Percentiles rank a stretch among this genome's conserved stretches.
These are phyloP conservation scores for Pelosia muscerda DNA, from an alignment of 2,888 invertebrate species.

Conservation along the genomic window DNA sequence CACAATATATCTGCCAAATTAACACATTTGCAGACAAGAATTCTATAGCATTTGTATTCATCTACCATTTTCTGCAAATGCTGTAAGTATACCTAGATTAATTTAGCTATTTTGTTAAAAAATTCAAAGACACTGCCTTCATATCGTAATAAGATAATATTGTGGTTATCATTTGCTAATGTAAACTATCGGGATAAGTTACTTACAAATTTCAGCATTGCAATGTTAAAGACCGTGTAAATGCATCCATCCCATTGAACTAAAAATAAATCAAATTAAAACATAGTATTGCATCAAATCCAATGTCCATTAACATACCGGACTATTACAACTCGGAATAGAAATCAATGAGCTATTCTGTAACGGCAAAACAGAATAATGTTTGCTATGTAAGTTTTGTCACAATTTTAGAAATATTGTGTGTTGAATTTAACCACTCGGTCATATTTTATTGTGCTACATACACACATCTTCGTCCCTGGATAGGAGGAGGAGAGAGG, in stretches of 20 bases:
- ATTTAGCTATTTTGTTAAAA: not conserved
- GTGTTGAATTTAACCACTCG: not conserved
- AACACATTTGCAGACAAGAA: slow-evolving; percentile 44
- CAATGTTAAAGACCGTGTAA: not conserved
- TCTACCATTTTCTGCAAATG: slow-evolving; percentile 22
- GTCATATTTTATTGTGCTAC: not conserved
- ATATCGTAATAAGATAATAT: slow-evolving; percentile 1
- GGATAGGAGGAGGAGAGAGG: not conserved
- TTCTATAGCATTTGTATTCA: slow-evolving; percentile 8
- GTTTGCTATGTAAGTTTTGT: too few species aligned
- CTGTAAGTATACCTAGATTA: slow-evolving; percentile 13
- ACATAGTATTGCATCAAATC: not conserved
- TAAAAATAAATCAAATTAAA: too few species aligned
- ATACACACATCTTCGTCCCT: not conserved
- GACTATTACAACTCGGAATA: not conserved
- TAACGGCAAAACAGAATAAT: not conserved
- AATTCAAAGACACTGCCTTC: slow-evolving; percentile 11
- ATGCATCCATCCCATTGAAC: not conserved
- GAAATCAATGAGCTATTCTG: not conserved
- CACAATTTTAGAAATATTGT: not conserved
- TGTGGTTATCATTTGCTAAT: not conserved
- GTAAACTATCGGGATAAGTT: not conserved
- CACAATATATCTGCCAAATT: slow-evolving; percentile 95
- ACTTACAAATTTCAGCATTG: not conserved
- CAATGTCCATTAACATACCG: not conserved